Conservation (phyloP, 2,888 invertebrate genomes). For the Drosophila paracracens region DNA sequence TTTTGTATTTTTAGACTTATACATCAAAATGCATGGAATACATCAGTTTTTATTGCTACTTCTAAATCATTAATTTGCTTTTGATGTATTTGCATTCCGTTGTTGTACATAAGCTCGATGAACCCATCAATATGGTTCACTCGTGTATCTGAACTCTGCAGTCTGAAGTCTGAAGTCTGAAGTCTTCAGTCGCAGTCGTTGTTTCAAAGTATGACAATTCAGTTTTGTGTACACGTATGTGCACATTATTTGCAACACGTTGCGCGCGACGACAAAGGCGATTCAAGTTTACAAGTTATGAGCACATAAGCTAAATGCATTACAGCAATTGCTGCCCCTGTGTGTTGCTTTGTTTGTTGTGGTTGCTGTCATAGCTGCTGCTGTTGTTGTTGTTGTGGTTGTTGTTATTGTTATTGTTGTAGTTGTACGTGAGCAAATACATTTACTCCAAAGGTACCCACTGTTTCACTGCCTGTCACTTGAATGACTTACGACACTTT, state of each 20-base stretch:
- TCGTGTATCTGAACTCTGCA: constrained; percentile 8
- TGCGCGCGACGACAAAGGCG: constrained; percentile 46
- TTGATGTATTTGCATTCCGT: background rate
- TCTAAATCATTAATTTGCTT: background rate
- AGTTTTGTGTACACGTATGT: constrained; percentile 29
- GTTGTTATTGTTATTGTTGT: constrained; percentile 24
- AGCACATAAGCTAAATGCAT: constrained; percentile 50
- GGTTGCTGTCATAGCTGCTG: constrained; percentile 4
- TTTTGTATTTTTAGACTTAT: background rate
- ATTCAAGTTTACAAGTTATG: constrained; percentile 51
- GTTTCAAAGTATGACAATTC: constrained; percentile 24
- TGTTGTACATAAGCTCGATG: constrained; percentile 22
- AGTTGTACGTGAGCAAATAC: constrained; percentile 30
- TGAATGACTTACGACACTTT: constrained; percentile 37
- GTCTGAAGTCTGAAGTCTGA: background rate
- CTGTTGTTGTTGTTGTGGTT: constrained; percentile 9
- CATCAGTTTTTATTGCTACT: background rate
- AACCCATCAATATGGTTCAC: constrained; percentile 14
- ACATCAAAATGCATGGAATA: background rate
- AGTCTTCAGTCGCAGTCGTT: constrained; percentile 14
- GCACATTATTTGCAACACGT: constrained; percentile 46
- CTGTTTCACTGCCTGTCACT: constrained; percentile 18
- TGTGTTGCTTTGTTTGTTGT: constrained; percentile 12
- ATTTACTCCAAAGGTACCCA: constrained; percentile 24
- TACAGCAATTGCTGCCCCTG: constrained; percentile 50